phyloP scores from a whole-genome alignment of 2,113 vertebrate species.

The Cephalopterus ornatus region DNA sequence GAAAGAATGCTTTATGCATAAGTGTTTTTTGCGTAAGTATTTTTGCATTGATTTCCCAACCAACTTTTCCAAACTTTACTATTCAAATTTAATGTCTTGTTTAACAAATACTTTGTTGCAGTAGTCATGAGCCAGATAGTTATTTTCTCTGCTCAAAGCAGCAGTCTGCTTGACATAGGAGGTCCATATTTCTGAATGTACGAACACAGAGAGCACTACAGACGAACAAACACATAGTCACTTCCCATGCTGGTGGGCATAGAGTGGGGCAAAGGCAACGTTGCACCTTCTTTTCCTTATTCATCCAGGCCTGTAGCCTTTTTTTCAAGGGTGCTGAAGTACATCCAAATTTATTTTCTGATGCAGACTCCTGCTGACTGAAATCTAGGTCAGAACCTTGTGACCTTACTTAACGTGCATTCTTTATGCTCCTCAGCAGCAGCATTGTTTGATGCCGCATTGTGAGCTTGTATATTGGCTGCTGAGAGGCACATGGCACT shows the following conservation, averaged over 20 bases:
- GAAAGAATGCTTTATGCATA: background rate
- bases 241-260: background rate
- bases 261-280: background rate
- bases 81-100: constrained; percentile 48
- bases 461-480: background rate
- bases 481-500: background rate
- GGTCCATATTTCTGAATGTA: background rate
- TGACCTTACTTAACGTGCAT: constrained; percentile 41
- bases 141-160: constrained; percentile 22
- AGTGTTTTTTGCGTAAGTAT: background rate
- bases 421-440: background rate
- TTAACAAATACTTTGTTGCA: constrained; percentile 59
- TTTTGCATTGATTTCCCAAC: constrained; percentile 19
- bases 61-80: constrained; percentile 39
- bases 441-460: background rate
- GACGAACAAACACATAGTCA: background rate
- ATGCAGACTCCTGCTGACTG: constrained; percentile 41
- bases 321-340: constrained; percentile 47
- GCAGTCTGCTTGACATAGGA: background rate
- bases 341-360: constrained; percentile 53
- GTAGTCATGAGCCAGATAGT: background rate
- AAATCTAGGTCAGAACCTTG: constrained; percentile 60
- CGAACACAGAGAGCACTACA: background rate
- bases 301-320: background rate
- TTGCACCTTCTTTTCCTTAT: background rate